Percentiles rank a stretch among this genome's conserved stretches.
phyloP scores from a whole-genome alignment of 2,888 invertebrate genomes.

The Euphydryas editha region DNA sequence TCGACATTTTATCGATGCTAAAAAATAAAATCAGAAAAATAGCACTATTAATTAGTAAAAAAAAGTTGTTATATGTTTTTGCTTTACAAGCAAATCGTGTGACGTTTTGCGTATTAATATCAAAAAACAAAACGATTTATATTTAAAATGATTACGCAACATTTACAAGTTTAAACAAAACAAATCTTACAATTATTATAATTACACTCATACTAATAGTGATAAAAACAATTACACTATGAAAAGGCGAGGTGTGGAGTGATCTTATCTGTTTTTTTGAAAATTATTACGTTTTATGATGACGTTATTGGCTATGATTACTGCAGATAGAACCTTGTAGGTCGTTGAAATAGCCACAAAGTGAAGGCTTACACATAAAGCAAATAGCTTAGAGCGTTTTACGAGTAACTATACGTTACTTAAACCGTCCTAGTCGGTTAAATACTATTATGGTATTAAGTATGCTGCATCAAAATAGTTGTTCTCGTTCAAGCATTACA shows the following conservation, averaged over 20 bases:
- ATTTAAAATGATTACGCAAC: neutral
- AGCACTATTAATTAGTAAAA: too few relatives aligned
- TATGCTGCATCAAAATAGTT: conserved; percentile 11
- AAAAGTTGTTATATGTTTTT: too few relatives aligned
- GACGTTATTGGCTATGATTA: conserved; percentile 53
- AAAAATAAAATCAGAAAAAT: too few relatives aligned
- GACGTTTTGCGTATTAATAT: neutral
- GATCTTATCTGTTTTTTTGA: conserved; percentile 24
- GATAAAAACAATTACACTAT: conserved; percentile 31
- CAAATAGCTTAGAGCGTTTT: conserved; percentile 54
- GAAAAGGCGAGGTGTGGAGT: conserved; percentile 21
- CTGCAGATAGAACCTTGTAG: conserved; percentile 53
- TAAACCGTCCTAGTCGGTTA: conserved; percentile 21
- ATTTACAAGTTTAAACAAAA: neutral
- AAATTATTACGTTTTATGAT: conserved; percentile 37
- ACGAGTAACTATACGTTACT: conserved; percentile 42
- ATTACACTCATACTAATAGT: neutral
- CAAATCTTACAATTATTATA: conserved; percentile 3
- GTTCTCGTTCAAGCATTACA: neutral
- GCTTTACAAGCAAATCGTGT: too few relatives aligned
- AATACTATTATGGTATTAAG: conserved; percentile 26
- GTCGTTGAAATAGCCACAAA: conserved; percentile 62
- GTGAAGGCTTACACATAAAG: conserved; percentile 61
- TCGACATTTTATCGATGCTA: too few relatives aligned
- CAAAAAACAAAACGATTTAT: neutral